A percentile compares a stretch with the other conserved stretches of the same genome.
phyloP scores from a whole-genome alignment of 2,797 vertebrate genomes.

The Sebastes vulpes region DNA sequence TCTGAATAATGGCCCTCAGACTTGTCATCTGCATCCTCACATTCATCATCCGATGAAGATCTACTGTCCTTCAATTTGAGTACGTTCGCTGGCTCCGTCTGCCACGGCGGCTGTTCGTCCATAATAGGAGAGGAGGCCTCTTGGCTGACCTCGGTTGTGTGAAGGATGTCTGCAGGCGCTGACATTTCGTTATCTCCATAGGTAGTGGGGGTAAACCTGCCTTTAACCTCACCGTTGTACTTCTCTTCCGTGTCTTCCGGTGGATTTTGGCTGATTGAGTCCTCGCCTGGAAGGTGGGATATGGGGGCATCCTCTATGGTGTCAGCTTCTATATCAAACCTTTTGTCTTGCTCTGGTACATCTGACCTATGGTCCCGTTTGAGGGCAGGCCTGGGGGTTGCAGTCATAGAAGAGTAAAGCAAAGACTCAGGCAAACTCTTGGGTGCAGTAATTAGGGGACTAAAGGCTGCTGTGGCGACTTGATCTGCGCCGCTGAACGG shows the following conservation, averaged over 20 bases:
- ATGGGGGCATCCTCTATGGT: background rate
- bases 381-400: slow-evolving; percentile 73
- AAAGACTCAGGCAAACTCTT: slow-evolving; percentile 25
- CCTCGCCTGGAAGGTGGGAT: background rate
- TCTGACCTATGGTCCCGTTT: slow-evolving; percentile 25
- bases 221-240: background rate
- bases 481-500: slow-evolving; percentile 24
- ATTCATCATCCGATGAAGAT: slow-evolving; percentile 55
- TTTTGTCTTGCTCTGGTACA: background rate
- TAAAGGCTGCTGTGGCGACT: background rate
- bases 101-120: slow-evolving; percentile 71
- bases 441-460: background rate
- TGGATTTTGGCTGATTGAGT: slow-evolving; percentile 11
- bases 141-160: background rate
- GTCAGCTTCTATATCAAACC: background rate
- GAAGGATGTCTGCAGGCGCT: background rate
- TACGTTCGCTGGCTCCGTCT: background rate
- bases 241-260: background rate
- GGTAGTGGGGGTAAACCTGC: background rate
- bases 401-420: slow-evolving; percentile 23
- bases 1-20: background rate
- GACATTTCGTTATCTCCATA: background rate
- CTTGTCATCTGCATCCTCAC: slow-evolving; percentile 14
- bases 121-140: slow-evolving; percentile 48
- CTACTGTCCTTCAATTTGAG: slow-evolving; percentile 18